Base-by-base conservation (phyloP, 2,888 invertebrate species). In the Malachius bipustulatus region DNA sequence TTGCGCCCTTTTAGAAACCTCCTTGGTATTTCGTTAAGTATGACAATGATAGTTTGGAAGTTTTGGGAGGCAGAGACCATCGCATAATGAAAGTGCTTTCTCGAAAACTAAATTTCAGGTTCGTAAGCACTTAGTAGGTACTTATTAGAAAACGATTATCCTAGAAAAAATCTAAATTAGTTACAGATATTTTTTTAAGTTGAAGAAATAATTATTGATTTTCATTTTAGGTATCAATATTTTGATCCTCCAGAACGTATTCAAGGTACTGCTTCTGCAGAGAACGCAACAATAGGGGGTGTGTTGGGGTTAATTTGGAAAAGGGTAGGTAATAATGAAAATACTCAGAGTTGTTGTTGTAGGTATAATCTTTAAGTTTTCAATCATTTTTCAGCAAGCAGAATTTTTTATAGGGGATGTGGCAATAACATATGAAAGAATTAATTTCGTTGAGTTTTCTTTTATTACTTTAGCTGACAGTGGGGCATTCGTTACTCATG, bases 21-120 rank as follows among this genome's bases (percentile, higher is more conserved):
- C 82, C 82, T 1, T 82, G 82, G 82, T 75, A 79, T 59, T 82
- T 81, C 56, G 78, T 82, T 1, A 66, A 61, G 36, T 76, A 76
- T 53, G 65, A 65, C 39, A 77, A 77, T 44, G 67, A 66, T 28
- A 54, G 38, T 39, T 54, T 74, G 27, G 63, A 66, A 44, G 79
- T 81, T 2, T 67, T 73, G 1, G 81, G 81, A 1, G 82, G 82
- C 1, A 63, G 82, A 35, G 82, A 82, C 55, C 75, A 82, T 59
- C 74, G 77, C 47, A 64, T 82, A 4, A 60, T 82, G 1, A 61
- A 66, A 8, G 52, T 82, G 1, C 55, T 82, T 37, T 69, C 80
- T 0, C 58, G 67, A 35, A 76, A 77, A 51, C 66, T 82, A 34
- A 81, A 82, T 56, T 82, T 82, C 52, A 71, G 70, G 69, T 75